A percentile compares a stretch with the other conserved stretches of the same genome.
These are phyloP conservation scores for Agelaius tricolor DNA, from an alignment of 2,113 vertebrate species.

Conservation along the genomic window DNA sequence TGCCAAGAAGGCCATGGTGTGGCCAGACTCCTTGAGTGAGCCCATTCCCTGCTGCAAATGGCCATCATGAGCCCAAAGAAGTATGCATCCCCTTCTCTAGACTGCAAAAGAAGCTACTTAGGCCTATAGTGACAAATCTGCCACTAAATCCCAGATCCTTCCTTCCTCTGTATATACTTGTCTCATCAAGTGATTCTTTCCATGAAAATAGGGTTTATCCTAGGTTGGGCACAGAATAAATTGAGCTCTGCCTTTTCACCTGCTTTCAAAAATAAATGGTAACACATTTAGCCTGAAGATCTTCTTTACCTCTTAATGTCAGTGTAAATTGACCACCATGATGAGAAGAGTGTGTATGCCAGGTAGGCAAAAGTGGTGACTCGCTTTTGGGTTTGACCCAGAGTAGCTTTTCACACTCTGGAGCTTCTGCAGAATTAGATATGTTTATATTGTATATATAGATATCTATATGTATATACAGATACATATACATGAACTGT, in stretches of 20 bases:
- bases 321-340: fast-evolving
- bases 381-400: background rate
- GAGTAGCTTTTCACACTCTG: background rate
- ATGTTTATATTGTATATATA: background rate
- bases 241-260: background rate
- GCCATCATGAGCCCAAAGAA: background rate
- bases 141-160: background rate
- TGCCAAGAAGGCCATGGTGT: background rate
- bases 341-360: fast-evolving
- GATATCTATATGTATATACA: background rate
- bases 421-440: background rate
- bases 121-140: background rate
- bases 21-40: background rate
- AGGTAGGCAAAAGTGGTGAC: background rate
- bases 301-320: background rate
- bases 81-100: background rate
- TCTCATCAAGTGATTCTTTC: background rate
- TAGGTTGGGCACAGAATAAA: background rate
- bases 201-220: background rate
- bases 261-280: background rate
- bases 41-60: background rate
- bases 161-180: background rate
- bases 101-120: background rate
- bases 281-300: background rate
- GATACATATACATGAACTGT: background rate